phyloP scores from a whole-genome alignment of 2,888 invertebrate genomes.

The Hemicrepidius hirtus region DNA sequence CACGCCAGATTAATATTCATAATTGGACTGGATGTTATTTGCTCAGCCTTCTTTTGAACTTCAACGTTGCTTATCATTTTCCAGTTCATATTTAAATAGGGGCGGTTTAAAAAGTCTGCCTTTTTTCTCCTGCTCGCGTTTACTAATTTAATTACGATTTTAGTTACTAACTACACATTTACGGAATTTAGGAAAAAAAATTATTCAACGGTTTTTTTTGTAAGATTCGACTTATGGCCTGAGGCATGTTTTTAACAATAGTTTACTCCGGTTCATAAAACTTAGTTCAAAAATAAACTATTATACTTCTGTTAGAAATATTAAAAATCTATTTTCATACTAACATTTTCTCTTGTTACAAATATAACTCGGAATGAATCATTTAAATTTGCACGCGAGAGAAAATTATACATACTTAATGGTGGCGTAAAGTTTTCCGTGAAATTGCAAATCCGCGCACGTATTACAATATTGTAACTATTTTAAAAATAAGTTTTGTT shows the following conservation, averaged over 20 bases:
- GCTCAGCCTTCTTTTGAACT: slow-evolving; percentile 34
- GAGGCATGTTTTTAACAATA: no score
- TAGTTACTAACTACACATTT: not conserved
- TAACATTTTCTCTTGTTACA: not conserved
- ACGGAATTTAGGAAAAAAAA: not conserved
- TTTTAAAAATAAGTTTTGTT: slow-evolving; percentile 25
- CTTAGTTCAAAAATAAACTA: no score
- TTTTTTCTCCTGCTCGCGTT: not conserved
- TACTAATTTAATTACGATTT: not conserved
- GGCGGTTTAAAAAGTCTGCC: not conserved
- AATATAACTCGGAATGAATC: not conserved
- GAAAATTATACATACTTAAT: not conserved
- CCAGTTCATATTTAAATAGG: slow-evolving; percentile 4
- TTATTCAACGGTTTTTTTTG: no score
- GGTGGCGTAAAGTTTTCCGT: slow-evolving; percentile 15
- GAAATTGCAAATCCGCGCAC: slow-evolving; percentile 16
- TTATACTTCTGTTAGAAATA: no score
- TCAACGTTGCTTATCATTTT: slow-evolving; percentile 24
- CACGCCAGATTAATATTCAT: slow-evolving; percentile 47
- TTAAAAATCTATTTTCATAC: no score
- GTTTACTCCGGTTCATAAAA: no score
- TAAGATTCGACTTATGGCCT: no score
- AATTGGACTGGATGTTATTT: slow-evolving; percentile 46
- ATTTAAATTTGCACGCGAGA: not conserved
- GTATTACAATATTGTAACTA: slow-evolving; percentile 4